Evolutionary conservation across 1,140 invertebrate species (phyloP), one percentile per base, ranked within the genome.

Genomic region (Periplaneta americana): DNA sequence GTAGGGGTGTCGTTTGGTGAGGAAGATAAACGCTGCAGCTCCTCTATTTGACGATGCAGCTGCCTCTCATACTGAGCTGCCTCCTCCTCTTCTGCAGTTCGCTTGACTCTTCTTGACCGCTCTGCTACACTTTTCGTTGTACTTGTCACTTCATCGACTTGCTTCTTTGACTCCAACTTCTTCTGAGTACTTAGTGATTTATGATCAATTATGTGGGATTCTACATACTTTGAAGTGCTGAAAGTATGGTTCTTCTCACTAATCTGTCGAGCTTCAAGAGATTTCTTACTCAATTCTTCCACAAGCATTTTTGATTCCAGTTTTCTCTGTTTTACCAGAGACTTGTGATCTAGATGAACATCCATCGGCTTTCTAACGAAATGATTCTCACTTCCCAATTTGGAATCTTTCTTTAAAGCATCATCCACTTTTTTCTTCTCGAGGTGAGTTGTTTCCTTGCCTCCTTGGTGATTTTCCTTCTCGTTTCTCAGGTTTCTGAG

Each of bases 401-500:
- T 48, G 8, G 13, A n/a, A 11, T 66, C 48, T 11, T 28, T 66
- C 11, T 28, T 66, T n/a, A 66, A 66, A 66, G n/a, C 22, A 66
- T 28, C 48, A 66, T 28, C 48, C 48, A 66, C 22, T 28, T 66
- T 66, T 28, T 13, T 66, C 22, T 66, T 66, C 28, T 66, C 48
- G 10, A 13, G 22, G 28, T n/a, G 15, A 32, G 77, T 28, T n/a
- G 39, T 48, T 32, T 37, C 77, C 39, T 78, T 78, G 8, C 35
- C 18, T 36, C 77, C 77, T n/a, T 78, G 77, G 13, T 36, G 77
- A 78, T 48, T 78, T 15, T 78, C 77, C 77, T 78, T 39, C 9
- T 78, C 77, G 36, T 37, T 35, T 28, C n/a, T 48, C 2, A 39
- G 31, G 39, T 83, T 83, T 75, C 78, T 83, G 33, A 80, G 37